Conservation (phyloP, 2,888 invertebrate genomes). For the Eumerus sabulonum region DNA sequence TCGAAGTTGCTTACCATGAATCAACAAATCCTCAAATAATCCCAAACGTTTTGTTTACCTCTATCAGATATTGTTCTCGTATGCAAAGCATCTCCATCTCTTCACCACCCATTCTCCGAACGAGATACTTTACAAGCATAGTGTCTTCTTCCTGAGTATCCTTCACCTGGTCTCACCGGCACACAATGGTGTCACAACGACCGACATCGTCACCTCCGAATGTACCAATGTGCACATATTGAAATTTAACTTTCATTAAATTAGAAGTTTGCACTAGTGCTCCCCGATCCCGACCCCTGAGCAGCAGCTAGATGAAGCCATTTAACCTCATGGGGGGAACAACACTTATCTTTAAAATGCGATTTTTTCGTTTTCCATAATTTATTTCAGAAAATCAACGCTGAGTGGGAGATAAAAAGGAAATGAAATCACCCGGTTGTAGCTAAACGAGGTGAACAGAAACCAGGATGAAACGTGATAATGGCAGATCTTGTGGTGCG, state of each 20-base stretch:
- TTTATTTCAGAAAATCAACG: conserved; percentile 40
- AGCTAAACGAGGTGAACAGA: conserved; percentile 45
- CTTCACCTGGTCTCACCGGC: conserved; percentile 26
- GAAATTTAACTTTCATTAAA: conserved; percentile 61
- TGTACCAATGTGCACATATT: conserved; percentile 12
- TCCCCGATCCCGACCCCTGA: neutral
- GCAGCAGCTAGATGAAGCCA: conserved; percentile 5
- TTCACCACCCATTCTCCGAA: neutral
- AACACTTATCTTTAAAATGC: conserved; percentile 6
- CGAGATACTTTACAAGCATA: conserved; percentile 49
- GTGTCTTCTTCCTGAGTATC: conserved; percentile 51
- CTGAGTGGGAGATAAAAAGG: neutral
- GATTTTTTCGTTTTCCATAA: conserved; percentile 54
- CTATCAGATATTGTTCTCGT: conserved; percentile 56
- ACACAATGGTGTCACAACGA: no score
- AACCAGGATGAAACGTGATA: conserved; percentile 46
- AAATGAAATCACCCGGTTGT: conserved; percentile 31
- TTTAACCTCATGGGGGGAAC: conserved; percentile 8
- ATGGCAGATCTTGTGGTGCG: conserved; percentile 17
- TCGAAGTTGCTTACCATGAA: conserved; percentile 52
- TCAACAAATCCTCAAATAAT: conserved; percentile 66
- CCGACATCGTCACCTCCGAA: no score
- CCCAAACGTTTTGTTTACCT: conserved; percentile 63
- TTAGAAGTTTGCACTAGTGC: conserved; percentile 35
- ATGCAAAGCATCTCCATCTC: conserved; percentile 38